phyloP scores from a whole-genome alignment of 2,888 invertebrate species.

The Andrena marginata region DNA sequence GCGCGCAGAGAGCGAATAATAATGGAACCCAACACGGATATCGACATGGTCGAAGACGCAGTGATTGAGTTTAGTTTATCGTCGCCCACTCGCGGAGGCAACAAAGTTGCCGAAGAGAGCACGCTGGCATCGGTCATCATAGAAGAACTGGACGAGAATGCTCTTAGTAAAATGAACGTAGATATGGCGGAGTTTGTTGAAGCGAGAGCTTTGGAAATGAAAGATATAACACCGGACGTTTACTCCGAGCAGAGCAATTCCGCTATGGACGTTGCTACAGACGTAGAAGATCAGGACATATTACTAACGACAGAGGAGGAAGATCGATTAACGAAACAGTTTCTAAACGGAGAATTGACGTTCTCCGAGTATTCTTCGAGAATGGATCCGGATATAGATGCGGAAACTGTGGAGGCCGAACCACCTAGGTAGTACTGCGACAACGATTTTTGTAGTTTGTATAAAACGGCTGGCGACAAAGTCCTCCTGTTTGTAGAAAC shows the following conservation, averaged over 20 bases:
- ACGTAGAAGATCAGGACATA: conserved; percentile 73
- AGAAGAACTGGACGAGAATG: conserved; percentile 80
- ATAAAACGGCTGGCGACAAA: conserved; percentile 30
- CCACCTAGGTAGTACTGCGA: conserved; percentile 65
- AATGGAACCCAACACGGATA: conserved; percentile 18
- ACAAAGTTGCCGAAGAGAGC: conserved; percentile 27
- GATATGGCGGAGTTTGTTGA: conserved; percentile 82
- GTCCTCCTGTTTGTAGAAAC: conserved; percentile 59
- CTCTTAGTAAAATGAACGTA: conserved; percentile 74
- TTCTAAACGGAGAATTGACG: conserved; percentile 90
- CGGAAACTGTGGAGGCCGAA: conserved; percentile 84
- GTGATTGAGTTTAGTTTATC: conserved; percentile 22
- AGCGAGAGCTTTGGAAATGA: conserved; percentile 78
- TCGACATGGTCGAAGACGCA: not conserved
- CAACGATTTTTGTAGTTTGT: not conserved
- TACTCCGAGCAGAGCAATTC: conserved; percentile 22
- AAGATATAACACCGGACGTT: conserved; percentile 71
- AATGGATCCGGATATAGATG: conserved; percentile 86
- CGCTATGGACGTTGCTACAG: conserved; percentile 54
- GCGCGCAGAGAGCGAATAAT: conserved; percentile 6
- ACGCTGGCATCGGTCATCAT: conserved; percentile 71
- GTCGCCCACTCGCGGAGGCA: not conserved
- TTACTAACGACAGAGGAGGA: conserved; percentile 75
- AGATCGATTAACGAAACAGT: conserved; percentile 87
- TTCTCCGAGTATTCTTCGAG: conserved; percentile 88